Percentiles rank a stretch among this genome's conserved stretches.
These are phyloP conservation scores for Pao palembangensis DNA, from an alignment of 2,113 vertebrate species.

Conservation along the genomic window DNA sequence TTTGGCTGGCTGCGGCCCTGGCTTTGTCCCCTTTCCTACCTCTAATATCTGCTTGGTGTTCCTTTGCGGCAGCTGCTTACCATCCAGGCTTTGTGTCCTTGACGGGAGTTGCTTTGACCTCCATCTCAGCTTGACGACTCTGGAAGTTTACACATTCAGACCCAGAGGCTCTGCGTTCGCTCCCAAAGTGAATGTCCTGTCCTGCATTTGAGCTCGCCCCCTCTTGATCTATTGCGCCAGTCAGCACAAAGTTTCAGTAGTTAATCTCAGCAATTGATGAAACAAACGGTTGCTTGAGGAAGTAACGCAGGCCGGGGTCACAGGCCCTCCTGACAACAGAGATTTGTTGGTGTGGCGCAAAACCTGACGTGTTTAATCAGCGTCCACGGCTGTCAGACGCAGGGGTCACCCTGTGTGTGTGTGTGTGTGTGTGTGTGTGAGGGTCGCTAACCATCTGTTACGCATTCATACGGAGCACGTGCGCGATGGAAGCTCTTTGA, in stretches of 20 bases:
- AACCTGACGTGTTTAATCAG: slow-evolving; percentile 31
- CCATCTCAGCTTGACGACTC: slow-evolving; percentile 1
- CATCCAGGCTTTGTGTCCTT: slow-evolving; percentile 20
- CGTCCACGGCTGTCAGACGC: slow-evolving; percentile 3
- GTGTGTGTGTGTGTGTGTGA: slow-evolving; percentile 5
- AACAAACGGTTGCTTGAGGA: slow-evolving; percentile 29
- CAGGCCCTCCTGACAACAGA: slow-evolving; percentile 17
- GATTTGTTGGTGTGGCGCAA: slow-evolving; percentile 22
- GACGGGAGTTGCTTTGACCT: slow-evolving; percentile 25
- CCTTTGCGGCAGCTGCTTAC: slow-evolving; percentile 30
- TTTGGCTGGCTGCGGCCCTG: slow-evolving; percentile 50
- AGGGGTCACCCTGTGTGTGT: not conserved
- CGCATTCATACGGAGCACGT: not conserved
- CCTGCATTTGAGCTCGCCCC: slow-evolving; percentile 1
- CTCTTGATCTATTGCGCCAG: slow-evolving; percentile 19
- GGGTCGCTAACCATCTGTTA: slow-evolving; percentile 8
- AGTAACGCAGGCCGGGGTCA: slow-evolving; percentile 14
- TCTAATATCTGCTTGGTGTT: slow-evolving; percentile 1
- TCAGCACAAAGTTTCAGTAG: slow-evolving; percentile 32
- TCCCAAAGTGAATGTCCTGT: not conserved
- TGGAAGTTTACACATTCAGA: not conserved
- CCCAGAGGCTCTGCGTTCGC: not conserved
- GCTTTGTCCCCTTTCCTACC: slow-evolving; percentile 21
- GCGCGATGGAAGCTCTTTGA: slow-evolving; percentile 6
- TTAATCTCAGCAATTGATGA: slow-evolving; percentile 37